Evolutionary conservation across 2,888 invertebrate species (phyloP).

Genomic region (Ennomos fuscantarius): DNA sequence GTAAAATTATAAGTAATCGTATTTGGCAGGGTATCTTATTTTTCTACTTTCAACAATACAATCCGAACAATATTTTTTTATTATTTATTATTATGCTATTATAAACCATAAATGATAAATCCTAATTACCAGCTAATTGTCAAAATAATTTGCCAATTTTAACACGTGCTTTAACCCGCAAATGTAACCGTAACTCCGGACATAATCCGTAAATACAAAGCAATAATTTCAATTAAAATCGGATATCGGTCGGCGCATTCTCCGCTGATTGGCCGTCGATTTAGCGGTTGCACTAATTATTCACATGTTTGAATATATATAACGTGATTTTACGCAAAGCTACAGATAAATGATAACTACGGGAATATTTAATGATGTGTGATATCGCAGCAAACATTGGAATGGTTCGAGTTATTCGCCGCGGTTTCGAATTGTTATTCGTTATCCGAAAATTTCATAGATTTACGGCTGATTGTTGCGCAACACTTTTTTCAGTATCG

Average conservation of each 20-base stretch:
- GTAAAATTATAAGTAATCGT: no score
- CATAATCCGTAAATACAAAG: constrained; percentile 29
- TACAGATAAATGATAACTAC: background rate
- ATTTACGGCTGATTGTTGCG: constrained; percentile 9
- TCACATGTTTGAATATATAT: constrained; percentile 12
- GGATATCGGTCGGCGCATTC: constrained; percentile 25
- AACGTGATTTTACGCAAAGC: constrained; percentile 3
- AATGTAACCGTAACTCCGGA: constrained; percentile 19
- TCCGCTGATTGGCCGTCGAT: constrained; percentile 29
- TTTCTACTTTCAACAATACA: no score
- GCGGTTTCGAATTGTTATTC: constrained; percentile 4
- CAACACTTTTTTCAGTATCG: constrained; percentile 1
- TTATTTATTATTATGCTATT: no score
- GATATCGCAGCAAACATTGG: constrained; percentile 14
- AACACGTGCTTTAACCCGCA: constrained; percentile 6
- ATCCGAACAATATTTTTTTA: background rate
- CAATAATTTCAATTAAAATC: constrained; percentile 47
- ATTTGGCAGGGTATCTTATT: no score
- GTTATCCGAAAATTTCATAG: constrained; percentile 11
- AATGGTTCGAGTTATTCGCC: constrained; percentile 6
- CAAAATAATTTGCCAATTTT: constrained; percentile 22
- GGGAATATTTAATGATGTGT: constrained; percentile 2
- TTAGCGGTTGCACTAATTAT: constrained; percentile 27
- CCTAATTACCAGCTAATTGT: constrained; percentile 21
- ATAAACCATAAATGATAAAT: constrained; percentile 22